Conservation (phyloP, 2,888 invertebrate genomes). For the Monochamus alternatus region DNA sequence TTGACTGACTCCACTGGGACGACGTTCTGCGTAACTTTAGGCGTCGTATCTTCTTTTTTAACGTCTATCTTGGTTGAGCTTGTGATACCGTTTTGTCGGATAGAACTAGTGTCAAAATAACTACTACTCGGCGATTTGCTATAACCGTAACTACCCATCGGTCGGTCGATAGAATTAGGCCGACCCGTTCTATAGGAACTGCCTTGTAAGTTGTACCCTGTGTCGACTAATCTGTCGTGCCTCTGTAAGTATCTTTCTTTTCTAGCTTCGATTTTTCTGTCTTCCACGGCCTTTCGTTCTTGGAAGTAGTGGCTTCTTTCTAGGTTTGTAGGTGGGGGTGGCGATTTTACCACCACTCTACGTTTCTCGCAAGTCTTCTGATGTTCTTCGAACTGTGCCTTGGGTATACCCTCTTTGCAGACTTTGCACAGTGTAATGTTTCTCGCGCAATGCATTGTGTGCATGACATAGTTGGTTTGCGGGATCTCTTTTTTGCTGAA, state of each 20-base stretch:
- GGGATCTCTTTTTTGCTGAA: conserved; percentile 81
- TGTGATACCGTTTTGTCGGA: conserved; percentile 27
- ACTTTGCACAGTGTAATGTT: conserved; percentile 79
- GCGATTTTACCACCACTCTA: conserved; percentile 68
- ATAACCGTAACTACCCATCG: conserved; percentile 9
- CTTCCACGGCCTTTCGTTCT: conserved; percentile 61
- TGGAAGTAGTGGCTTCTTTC: conserved; percentile 63
- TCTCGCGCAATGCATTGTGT: conserved; percentile 80
- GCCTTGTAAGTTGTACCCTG: conserved; percentile 56
- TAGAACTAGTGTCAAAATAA: conserved; percentile 14
- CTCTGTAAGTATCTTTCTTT: conserved; percentile 57
- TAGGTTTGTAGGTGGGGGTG: conserved; percentile 54
- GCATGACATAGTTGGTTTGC: conserved; percentile 79
- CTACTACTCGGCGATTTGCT: conserved; percentile 15
- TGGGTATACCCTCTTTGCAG: conserved; percentile 80
- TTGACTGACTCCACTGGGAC: conserved; percentile 14
- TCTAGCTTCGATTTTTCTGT: conserved; percentile 60
- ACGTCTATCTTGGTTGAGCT: conserved; percentile 5
- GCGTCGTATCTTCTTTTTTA: conserved; percentile 8
- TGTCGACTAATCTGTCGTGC: conserved; percentile 59
- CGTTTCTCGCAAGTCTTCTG: conserved; percentile 69
- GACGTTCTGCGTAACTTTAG: conserved; percentile 23
- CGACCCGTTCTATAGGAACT: conserved; percentile 9
- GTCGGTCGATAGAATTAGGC: conserved; percentile 19
- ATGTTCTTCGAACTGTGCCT: conserved; percentile 75